Evolutionary conservation across 2,888 invertebrate genomes (phyloP).

Genomic region (Chouioia cunea): DNA sequence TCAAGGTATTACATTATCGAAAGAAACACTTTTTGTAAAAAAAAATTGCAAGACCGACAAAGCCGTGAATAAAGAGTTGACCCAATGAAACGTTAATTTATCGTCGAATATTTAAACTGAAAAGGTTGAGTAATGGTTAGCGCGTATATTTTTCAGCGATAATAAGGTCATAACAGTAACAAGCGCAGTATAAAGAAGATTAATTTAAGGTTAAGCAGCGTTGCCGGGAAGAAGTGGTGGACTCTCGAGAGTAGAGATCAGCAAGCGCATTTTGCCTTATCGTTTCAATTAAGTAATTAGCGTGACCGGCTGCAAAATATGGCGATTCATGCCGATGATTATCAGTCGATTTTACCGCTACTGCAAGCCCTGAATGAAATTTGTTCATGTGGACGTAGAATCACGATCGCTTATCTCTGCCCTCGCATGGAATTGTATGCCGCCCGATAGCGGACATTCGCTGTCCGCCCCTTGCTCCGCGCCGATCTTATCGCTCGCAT

Average conservation of each 20-base stretch:
- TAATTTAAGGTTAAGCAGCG: constrained; percentile 14
- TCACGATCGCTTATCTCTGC: constrained; percentile 32
- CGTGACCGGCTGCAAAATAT: constrained; percentile 12
- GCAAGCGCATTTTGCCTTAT: constrained; percentile 31
- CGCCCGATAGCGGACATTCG: neutral
- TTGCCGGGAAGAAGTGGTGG: neutral
- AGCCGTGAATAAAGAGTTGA: too few species aligned
- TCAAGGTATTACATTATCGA: too few species aligned
- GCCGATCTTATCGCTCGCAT: constrained; percentile 15
- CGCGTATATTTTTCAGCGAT: constrained; percentile 24
- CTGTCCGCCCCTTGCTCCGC: neutral
- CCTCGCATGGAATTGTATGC: neutral
- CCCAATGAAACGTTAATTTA: too few species aligned
- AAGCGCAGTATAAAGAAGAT: constrained; percentile 29
- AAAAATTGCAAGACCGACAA: too few species aligned
- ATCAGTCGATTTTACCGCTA: neutral
- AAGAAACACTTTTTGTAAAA: too few species aligned
- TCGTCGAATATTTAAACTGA: too few species aligned
- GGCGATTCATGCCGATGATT: constrained; percentile 28
- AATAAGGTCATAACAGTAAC: constrained; percentile 25
- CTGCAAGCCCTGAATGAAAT: neutral
- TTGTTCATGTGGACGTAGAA: too few species aligned
- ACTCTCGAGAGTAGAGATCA: neutral
- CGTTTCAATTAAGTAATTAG: constrained; percentile 45
- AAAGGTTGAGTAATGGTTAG: too few species aligned